Evolutionary conservation across 2,888 invertebrate genomes (phyloP).

Genomic region (Patella caerulea): DNA sequence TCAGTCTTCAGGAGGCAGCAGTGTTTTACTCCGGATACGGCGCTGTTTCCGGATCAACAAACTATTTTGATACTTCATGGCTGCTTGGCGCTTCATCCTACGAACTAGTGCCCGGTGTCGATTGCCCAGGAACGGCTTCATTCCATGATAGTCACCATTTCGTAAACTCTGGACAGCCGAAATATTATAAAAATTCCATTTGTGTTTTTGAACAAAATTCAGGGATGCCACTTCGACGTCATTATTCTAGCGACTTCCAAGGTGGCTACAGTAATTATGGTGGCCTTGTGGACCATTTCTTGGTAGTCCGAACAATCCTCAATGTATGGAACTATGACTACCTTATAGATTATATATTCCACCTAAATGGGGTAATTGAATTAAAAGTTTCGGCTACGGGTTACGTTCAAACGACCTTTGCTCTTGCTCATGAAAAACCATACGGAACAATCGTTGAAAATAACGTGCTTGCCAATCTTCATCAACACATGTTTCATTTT

Average conservation of each 20-base stretch:
- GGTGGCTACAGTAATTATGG: slow-evolving; percentile 40
- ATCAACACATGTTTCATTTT: slow-evolving; percentile 62
- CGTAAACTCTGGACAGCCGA: slow-evolving; percentile 44
- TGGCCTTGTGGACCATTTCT: slow-evolving; percentile 51
- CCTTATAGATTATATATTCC: slow-evolving; percentile 64
- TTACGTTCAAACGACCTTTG: slow-evolving; percentile 56
- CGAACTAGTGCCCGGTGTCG: slow-evolving; percentile 62
- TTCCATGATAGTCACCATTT: slow-evolving; percentile 55
- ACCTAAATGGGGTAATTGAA: slow-evolving; percentile 62
- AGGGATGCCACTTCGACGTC: slow-evolving; percentile 59
- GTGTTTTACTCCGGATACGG: slow-evolving; percentile 61
- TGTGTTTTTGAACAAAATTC: slow-evolving; percentile 64
- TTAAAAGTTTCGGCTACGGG: slow-evolving; percentile 57
- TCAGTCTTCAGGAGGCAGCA: slow-evolving; percentile 60
- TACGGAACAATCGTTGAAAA: slow-evolving; percentile 53
- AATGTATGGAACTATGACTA: slow-evolving; percentile 63
- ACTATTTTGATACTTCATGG: slow-evolving; percentile 54
- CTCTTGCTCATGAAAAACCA: slow-evolving; percentile 45
- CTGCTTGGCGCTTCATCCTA: slow-evolving; percentile 56
- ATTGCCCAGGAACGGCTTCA: slow-evolving; percentile 63
- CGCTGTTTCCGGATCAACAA: slow-evolving; percentile 48
- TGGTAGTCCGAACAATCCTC: slow-evolving; percentile 58
- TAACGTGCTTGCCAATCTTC: slow-evolving; percentile 54
- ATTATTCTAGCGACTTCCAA: slow-evolving; percentile 46
- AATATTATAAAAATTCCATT: slow-evolving; percentile 44